Conservation (phyloP, 2,888 invertebrate genomes). For the Drosophila acutilabella region DNA sequence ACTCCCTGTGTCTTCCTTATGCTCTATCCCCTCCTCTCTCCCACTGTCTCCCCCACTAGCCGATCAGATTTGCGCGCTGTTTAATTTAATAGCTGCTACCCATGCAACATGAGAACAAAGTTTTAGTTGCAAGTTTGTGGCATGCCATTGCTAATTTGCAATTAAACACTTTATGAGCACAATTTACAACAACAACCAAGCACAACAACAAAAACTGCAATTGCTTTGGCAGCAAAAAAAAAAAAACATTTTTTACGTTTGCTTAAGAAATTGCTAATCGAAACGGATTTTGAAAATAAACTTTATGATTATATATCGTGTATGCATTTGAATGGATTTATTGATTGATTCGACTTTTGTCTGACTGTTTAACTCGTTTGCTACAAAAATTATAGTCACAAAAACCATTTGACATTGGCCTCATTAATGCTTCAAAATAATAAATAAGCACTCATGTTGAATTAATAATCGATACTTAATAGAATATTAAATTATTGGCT, state of each 20-base stretch:
- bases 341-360: constrained; percentile 19
- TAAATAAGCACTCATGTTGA: not conserved
- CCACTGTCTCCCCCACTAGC: not conserved
- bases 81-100: constrained; percentile 56
- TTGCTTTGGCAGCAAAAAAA: constrained; percentile 22
- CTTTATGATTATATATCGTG: not conserved
- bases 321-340: constrained; percentile 15
- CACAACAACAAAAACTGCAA: constrained; percentile 43
- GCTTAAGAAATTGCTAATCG: constrained; percentile 27
- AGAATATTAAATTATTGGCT: not conserved
- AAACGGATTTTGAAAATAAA: not conserved
- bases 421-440: not conserved
- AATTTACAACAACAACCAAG: constrained; percentile 61
- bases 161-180: constrained; percentile 81
- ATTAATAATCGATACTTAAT: not conserved
- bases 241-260: not conserved
- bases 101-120: constrained; percentile 64
- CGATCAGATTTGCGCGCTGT: constrained; percentile 35
- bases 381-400: not conserved
- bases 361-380: not conserved
- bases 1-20: not conserved
- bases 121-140: constrained; percentile 41
- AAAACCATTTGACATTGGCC: constrained; percentile 8
- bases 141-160: constrained; percentile 76
- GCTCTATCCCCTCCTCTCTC: not conserved